Conservation (phyloP, 2,888 invertebrate species). For the Apocheima hispidaria region DNA sequence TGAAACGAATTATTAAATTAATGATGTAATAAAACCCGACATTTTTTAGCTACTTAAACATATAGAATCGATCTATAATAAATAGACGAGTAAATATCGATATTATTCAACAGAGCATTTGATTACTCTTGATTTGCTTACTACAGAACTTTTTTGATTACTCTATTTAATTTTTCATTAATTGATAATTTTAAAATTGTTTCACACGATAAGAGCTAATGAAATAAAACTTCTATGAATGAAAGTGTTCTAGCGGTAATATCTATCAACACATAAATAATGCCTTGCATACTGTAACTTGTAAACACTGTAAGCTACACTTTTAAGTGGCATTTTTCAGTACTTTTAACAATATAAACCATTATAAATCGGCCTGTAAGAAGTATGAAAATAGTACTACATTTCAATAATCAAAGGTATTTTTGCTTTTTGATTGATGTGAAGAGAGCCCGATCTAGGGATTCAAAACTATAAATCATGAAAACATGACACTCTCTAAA, state of each 20-base stretch:
- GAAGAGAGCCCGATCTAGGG: not conserved
- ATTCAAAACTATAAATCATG: not conserved
- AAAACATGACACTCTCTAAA: not conserved
- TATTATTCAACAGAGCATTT: too few species aligned
- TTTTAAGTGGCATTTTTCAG: too few species aligned
- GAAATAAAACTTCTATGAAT: constrained; percentile 2
- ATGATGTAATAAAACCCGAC: not conserved
- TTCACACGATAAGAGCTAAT: not conserved
- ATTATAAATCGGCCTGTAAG: not conserved
- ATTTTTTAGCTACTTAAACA: not conserved
- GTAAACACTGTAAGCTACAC: too few species aligned
- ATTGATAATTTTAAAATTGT: not conserved
- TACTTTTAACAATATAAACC: too few species aligned
- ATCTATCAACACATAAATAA: not conserved
- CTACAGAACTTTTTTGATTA: too few species aligned
- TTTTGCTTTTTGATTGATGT: not conserved
- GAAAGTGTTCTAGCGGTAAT: not conserved
- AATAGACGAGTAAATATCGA: not conserved
- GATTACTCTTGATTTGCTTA: too few species aligned
- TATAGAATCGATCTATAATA: not conserved
- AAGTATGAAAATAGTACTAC: not conserved
- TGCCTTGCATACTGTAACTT: not conserved
- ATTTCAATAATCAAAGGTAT: too few species aligned
- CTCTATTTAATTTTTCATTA: too few species aligned
- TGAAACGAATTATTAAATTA: not conserved